phyloP scores from a whole-genome alignment of 1,140 invertebrate species.

The Pseudomyrmex concolor region DNA sequence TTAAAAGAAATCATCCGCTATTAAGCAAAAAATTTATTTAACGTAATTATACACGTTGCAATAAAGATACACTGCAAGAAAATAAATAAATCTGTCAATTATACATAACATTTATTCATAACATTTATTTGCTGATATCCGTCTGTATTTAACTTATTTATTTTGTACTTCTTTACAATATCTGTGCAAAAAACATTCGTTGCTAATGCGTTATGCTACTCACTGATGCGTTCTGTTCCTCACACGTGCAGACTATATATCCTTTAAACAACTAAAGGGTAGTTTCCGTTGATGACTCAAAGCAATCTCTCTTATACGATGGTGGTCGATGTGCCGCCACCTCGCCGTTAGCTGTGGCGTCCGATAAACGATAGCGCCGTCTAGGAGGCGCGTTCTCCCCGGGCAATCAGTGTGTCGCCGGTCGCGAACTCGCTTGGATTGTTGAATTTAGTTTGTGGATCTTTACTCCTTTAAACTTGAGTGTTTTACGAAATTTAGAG shows the following conservation, averaged over 20 bases:
- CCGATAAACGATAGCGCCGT: constrained; percentile 12
- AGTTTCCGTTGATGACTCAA: not conserved
- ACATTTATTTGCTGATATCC: too few species aligned
- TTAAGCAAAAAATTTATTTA: too few species aligned
- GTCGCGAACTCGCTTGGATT: constrained; percentile 63
- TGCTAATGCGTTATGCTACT: too few species aligned
- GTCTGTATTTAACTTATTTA: too few species aligned
- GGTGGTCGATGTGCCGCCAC: constrained; percentile 10
- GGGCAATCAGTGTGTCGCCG: constrained; percentile 71
- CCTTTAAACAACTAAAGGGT: constrained; percentile 16
- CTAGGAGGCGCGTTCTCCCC: constrained; percentile 53
- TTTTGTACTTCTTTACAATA: too few species aligned
- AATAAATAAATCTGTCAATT: too few species aligned
- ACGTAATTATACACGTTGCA: too few species aligned
- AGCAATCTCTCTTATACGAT: not conserved
- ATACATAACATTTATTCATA: too few species aligned
- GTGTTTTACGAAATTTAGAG: constrained; percentile 17
- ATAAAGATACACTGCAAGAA: too few species aligned
- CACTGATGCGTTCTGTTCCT: too few species aligned
- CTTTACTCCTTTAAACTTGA: not conserved
- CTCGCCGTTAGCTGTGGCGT: not conserved
- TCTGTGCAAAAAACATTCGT: too few species aligned
- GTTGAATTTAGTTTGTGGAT: not conserved
- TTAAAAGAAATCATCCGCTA: too few species aligned
- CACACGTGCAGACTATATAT: not conserved